Evolutionary conservation across 2,113 vertebrate species (phyloP), one percentile per base, ranked within the genome.

Genomic region (Grammomys surdaster): DNA sequence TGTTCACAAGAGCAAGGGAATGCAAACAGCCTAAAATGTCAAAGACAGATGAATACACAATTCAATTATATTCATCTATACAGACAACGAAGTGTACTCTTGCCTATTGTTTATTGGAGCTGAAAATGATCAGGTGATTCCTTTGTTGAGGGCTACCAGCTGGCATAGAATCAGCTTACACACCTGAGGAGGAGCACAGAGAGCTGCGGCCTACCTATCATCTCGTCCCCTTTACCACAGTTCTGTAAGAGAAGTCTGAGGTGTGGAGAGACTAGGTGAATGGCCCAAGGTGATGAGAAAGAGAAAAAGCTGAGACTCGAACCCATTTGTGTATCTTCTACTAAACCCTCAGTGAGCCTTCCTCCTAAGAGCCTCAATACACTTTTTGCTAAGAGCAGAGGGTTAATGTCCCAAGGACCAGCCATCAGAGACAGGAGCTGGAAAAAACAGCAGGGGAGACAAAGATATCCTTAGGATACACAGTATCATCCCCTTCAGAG

Each of bases 171-270:
- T 70, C 56, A 51, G 13, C 46, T 56, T 22, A 12, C 60, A 28
- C 14, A n/a, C 1, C 4, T 5, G 24, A 26, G 9, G 5, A 63
- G 9, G 20, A 24, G 51, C 3, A 7, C 28, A 28, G 40, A n/a
- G 6, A 72, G 72, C 36, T 12, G 33, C 36, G 19, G 17, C 60
- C 0, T 65, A 16, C 4, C 78, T 51, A 24, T 20, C 43, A 6
- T 8, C 26, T 20, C 3, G 17, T 56, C 56, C 51, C 63, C 36
- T 51, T 51, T 31, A 31, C 70, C 26, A 51, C 0, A 31, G 48
- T 60, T 54, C 36, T 56, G 20, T 28, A 2, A 31, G 9, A 19
- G 0, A n/a, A 75, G 36, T 28, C 31, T 43, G 20, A 72, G 33
- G 7, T 40, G 54, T 60, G 58, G 75, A 46, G 73, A 75, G 89